Evolutionary conservation across 2,797 vertebrate genomes (phyloP).

Genomic region (Enteromius paludinosus): DNA sequence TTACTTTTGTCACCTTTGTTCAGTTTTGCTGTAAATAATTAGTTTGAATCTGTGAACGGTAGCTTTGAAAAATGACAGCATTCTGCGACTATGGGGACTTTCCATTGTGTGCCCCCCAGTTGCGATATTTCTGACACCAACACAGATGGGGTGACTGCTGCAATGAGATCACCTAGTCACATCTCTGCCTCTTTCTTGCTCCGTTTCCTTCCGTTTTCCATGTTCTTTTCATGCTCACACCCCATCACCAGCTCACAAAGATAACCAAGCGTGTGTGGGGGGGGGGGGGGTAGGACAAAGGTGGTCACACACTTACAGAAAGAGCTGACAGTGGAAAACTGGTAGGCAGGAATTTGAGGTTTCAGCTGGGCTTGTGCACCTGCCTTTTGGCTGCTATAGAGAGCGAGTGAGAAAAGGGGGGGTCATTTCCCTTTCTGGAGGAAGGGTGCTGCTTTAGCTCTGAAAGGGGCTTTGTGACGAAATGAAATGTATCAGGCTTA

Average conservation of each 20-base stretch:
- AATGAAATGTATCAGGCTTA: conserved; percentile 44
- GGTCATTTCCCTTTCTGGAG: conserved; percentile 63
- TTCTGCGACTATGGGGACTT: conserved; percentile 6
- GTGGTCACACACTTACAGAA: conserved; percentile 50
- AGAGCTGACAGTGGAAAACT: conserved; percentile 68
- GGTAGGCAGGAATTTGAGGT: conserved; percentile 60
- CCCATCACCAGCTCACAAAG: conserved; percentile 30
- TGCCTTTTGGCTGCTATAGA: conserved; percentile 58
- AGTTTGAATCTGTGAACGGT: neutral
- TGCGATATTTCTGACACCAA: conserved; percentile 23
- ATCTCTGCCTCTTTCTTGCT: conserved; percentile 17
- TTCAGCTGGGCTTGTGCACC: conserved; percentile 59
- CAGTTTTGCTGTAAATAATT: conserved; percentile 1
- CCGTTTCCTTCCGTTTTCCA: conserved; percentile 11
- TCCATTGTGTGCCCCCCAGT: conserved; percentile 26
- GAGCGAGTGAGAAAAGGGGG: conserved; percentile 26
- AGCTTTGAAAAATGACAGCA: neutral
- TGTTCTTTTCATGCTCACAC: neutral
- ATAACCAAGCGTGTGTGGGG: conserved; percentile 33
- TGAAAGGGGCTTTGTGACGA: conserved; percentile 73
- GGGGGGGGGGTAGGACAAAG: conserved; percentile 46
- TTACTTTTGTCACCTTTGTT: conserved; percentile 16
- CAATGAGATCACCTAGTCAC: conserved; percentile 21
- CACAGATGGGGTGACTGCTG: neutral
- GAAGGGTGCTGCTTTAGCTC: conserved; percentile 53